Evolutionary conservation across 2,113 vertebrate genomes (phyloP).

Genomic region (Calonectris borealis): DNA sequence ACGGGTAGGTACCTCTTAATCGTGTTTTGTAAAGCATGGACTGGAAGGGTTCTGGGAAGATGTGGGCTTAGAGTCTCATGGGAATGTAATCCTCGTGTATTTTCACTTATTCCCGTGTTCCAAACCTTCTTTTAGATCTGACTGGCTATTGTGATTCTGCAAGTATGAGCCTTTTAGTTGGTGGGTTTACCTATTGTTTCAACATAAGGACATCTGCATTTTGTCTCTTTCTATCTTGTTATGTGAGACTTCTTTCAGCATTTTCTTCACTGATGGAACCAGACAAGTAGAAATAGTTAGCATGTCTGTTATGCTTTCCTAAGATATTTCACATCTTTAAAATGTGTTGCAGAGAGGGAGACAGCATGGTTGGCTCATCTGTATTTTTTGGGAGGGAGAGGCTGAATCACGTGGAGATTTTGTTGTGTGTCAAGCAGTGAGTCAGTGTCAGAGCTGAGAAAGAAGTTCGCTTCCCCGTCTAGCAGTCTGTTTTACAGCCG

Average conservation of each 20-base stretch:
- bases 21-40: neutral
- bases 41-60: neutral
- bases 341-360: neutral
- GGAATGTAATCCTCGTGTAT: neutral
- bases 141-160: neutral
- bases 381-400: rapidly evolving
- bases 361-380: neutral
- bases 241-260: neutral
- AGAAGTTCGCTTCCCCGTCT: neutral
- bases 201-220: neutral
- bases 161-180: neutral
- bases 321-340: neutral
- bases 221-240: neutral
- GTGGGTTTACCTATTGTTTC: neutral
- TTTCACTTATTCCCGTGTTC: neutral
- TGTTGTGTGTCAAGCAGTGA: neutral
- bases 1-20: slow-evolving; percentile 74
- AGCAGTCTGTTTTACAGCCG: neutral
- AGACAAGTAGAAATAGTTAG: neutral
- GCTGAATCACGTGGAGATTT: neutral
- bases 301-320: neutral
- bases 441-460: neutral
- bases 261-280: neutral
- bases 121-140: neutral
- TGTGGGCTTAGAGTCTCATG: neutral